These are phyloP conservation scores for Polypedilum pembai DNA, from an alignment of 1,140 invertebrate species.

Conservation along the genomic window DNA sequence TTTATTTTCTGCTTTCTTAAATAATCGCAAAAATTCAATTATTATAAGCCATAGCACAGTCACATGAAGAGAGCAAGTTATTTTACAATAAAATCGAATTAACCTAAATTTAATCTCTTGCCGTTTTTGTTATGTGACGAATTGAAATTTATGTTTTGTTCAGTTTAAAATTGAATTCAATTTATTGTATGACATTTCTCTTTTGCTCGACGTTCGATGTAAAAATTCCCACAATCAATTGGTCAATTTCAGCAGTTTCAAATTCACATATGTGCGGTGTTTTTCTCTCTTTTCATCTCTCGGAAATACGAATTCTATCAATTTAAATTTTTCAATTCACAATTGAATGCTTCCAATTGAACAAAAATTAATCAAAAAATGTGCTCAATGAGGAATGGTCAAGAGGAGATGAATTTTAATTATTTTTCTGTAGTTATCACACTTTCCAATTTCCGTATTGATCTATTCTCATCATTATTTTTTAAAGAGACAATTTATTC, in stretches of 20 bases:
- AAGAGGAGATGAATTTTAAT: too few relatives aligned
- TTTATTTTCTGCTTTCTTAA: too few relatives aligned
- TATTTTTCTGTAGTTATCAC: too few relatives aligned
- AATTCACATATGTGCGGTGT: neutral
- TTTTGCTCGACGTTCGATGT: neutral
- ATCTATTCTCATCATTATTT: too few relatives aligned
- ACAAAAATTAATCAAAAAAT: too few relatives aligned
- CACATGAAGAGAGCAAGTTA: neutral
- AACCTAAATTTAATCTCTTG: neutral
- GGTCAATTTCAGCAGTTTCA: neutral
- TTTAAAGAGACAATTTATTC: too few relatives aligned
- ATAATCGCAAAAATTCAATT: too few relatives aligned
- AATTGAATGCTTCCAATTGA: too few relatives aligned
- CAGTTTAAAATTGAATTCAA: neutral
- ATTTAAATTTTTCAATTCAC: neutral
- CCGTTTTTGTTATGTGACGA: neutral
- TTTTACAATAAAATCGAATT: neutral
- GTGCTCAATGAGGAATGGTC: too few relatives aligned
- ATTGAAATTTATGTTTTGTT: neutral
- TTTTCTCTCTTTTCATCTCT: too few relatives aligned
- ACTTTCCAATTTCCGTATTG: too few relatives aligned
- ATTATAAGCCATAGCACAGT: too few relatives aligned
- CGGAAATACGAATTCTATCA: neutral
- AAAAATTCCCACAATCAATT: neutral
- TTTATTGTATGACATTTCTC: neutral